A percentile compares a stretch with the other conserved stretches of the same genome.
These are phyloP conservation scores for Beaufortia kweichowensis DNA, from an alignment of 2,113 vertebrate species.

Conservation along the genomic window DNA sequence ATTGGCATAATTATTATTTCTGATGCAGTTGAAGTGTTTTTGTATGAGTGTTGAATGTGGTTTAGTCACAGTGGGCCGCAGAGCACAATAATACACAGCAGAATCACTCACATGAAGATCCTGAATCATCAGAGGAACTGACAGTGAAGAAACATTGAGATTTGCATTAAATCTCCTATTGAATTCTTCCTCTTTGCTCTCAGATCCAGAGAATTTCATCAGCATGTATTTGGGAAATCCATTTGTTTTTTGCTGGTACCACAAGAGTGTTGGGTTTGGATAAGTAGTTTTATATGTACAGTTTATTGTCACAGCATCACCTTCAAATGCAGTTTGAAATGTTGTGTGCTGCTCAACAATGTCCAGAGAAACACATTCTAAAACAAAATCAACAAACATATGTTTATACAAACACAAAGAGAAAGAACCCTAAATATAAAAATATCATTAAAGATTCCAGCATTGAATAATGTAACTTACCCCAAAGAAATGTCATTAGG, in stretches of 20 bases:
- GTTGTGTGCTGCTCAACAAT: conserved; percentile 31
- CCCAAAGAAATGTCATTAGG: no score
- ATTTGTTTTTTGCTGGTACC: conserved; percentile 35
- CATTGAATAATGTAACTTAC: no score
- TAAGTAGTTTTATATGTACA: conserved; percentile 18
- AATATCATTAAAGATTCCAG: neutral
- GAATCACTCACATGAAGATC: no score
- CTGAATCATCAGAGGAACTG: no score
- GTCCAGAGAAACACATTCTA: conserved; percentile 15
- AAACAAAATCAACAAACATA: neutral
- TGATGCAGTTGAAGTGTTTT: no score
- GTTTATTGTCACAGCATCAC: conserved; percentile 29
- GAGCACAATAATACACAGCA: no score
- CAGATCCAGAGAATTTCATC: neutral
- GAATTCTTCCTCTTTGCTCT: neutral
- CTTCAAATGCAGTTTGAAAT: conserved; percentile 35
- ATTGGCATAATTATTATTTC: no score
- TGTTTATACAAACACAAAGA: neutral
- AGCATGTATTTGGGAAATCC: conserved; percentile 23
- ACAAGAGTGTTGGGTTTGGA: conserved; percentile 12
- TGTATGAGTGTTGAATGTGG: no score
- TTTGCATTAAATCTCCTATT: conserved; percentile 21
- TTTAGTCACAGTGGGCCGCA: no score
- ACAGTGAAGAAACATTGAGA: no score
- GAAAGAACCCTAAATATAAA: no score